Conservation (phyloP, 1,140 invertebrate genomes). For the Riptortus pedestris region DNA sequence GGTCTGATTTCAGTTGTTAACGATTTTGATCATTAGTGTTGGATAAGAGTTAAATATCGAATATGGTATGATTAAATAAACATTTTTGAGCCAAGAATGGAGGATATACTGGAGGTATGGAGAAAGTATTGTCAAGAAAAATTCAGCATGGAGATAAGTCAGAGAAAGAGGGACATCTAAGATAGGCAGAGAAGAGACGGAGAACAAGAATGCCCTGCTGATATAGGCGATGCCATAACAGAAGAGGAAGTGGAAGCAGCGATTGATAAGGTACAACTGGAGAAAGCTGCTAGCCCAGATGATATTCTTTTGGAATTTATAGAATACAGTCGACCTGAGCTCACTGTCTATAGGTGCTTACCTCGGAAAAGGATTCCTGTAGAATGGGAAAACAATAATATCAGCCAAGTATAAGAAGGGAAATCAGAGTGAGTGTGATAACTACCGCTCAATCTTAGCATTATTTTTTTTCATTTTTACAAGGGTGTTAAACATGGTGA, state of each 20-base stretch:
- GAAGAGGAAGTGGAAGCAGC: background rate
- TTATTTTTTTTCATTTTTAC: background rate
- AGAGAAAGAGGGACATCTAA: background rate
- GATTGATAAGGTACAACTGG: background rate
- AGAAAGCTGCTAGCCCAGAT: background rate
- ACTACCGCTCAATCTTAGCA: background rate
- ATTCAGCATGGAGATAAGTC: background rate
- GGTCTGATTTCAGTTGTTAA: too few relatives aligned
- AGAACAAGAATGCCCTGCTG: background rate
- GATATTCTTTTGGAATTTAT: background rate
- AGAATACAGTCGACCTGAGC: background rate
- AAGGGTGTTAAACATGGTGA: background rate
- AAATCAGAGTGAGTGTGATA: background rate
- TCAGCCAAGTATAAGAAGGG: background rate
- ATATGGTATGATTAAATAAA: too few relatives aligned
- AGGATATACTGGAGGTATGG: background rate
- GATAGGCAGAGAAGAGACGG: background rate
- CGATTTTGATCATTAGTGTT: too few relatives aligned
- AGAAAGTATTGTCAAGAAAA: conserved; percentile 1
- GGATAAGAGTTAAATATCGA: too few relatives aligned
- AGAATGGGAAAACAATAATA: background rate
- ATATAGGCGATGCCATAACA: background rate
- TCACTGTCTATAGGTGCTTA: background rate
- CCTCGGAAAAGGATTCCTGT: background rate
- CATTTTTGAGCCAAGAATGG: background rate